Evolutionary conservation across 2,113 vertebrate species (phyloP), one percentile per base, ranked within the genome.

Genomic region (Tiliqua scincoides): DNA sequence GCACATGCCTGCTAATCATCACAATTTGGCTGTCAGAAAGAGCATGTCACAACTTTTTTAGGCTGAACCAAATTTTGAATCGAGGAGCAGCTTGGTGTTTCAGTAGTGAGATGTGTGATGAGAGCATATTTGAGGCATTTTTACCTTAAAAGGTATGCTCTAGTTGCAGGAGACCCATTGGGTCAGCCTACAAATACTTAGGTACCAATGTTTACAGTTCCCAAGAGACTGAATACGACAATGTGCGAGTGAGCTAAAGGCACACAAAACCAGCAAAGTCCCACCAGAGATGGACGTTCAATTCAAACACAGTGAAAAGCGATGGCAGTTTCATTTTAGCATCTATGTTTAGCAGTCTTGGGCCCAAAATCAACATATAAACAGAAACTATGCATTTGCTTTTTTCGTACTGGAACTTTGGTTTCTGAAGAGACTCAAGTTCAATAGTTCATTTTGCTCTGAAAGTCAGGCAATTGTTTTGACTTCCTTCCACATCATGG

Each of bases 351-450:
- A 59, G 71, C 43, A 23, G 6, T 30, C 48, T 54, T 21, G 7
- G 18, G 71, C 74, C 85, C 48, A 70, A 76, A 82, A 87, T 61
- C 63, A 87, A 87, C 67, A 70, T 15, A 82, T 59, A 87, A 76
- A 67, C n/a, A 65, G 3, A 68, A 75, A n/a, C 21, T n/a, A 30
- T 52, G 30, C 23, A 18, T 32, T 85, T 76, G 14, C 62, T 48
- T 85, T 85, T n/a, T 68, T 48, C 61, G 54, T 35, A 77, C 67
- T 37, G n/a, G 35, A 57, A 57, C 32, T 85, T 48, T 12, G 6
- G 11, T 77, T 70, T 67, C 27, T 40, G 23, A 68, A 82, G 48
- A n/a, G 25, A 25, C 63, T 73, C 48, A 57, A 57, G 48, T 77
- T 82, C 71, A 75, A 23, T 65, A 75, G 62, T 82, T 82, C 12